Percentiles rank a stretch among this genome's conserved stretches.
These are phyloP conservation scores for Sebastes steindachneri DNA, from an alignment of 2,797 vertebrate genomes.

Conservation along the genomic window DNA sequence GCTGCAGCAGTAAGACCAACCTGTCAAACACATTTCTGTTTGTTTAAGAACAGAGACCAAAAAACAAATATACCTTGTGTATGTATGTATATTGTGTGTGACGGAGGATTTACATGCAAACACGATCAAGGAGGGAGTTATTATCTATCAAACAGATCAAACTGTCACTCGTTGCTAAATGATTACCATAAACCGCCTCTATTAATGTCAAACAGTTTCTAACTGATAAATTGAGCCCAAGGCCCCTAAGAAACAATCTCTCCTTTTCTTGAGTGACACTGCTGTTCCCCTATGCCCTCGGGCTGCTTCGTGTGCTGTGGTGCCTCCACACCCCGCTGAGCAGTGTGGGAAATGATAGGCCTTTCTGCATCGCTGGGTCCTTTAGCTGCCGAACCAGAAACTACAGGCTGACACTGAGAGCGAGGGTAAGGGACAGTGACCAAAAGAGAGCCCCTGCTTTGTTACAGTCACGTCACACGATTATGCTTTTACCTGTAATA, in stretches of 20 bases:
- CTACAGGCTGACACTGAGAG: slow-evolving; percentile 6
- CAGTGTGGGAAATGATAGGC: slow-evolving; percentile 43
- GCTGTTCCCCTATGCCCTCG: slow-evolving; percentile 10
- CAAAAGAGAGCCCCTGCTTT: background rate
- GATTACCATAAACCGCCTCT: slow-evolving; percentile 14
- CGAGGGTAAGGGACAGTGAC: background rate
- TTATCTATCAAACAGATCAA: slow-evolving; percentile 20
- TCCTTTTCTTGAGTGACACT: slow-evolving; percentile 9
- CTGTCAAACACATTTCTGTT: background rate
- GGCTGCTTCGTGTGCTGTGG: slow-evolving; percentile 22
- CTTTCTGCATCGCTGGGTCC: slow-evolving; percentile 40
- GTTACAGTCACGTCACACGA: background rate
- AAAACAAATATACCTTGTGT: background rate
- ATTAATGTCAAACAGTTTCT: slow-evolving; percentile 12
- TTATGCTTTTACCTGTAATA: background rate
- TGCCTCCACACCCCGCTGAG: slow-evolving; percentile 44
- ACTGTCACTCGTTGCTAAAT: background rate
- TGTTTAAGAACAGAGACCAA: background rate
- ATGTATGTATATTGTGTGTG: background rate
- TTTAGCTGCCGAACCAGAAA: slow-evolving; percentile 50
- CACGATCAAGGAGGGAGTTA: background rate
- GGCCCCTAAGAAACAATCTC: slow-evolving; percentile 2
- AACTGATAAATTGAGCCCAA: slow-evolving; percentile 18
- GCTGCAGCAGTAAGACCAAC: background rate
- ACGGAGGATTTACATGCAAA: background rate